Percentiles rank a stretch among this genome's conserved stretches.
Conservation (phyloP, 1,140 invertebrate species). For the Cydia splendana region DNA sequence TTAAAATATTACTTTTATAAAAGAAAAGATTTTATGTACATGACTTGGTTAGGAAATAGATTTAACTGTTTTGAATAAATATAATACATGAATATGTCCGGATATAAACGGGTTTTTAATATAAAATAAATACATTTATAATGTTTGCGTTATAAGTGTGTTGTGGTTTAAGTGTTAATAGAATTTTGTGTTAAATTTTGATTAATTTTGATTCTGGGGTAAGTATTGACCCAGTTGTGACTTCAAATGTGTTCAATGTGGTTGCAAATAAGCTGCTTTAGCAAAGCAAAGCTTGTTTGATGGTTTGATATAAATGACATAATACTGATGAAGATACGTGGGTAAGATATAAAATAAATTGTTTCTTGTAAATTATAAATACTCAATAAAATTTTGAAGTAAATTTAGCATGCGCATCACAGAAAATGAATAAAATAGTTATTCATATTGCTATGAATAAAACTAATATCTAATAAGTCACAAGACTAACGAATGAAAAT, state of each 20-base stretch:
- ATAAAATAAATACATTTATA: conserved; percentile 33
- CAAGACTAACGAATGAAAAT: neutral
- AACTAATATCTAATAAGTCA: conserved; percentile 4
- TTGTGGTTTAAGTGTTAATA: conserved; percentile 41
- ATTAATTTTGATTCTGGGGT: neutral
- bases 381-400: conserved; percentile 31
- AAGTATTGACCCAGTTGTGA: neutral
- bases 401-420: neutral
- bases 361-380: conserved; percentile 47
- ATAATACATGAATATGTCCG: conserved; percentile 47
- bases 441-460: neutral
- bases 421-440: conserved; percentile 10
- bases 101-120: conserved; percentile 61
- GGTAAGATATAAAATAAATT: conserved; percentile 49
- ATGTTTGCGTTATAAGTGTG: conserved; percentile 44
- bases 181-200: conserved; percentile 40
- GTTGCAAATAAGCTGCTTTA: conserved; percentile 28
- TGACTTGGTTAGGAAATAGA: neutral
- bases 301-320: conserved; percentile 5
- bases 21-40: conserved; percentile 24
- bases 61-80: conserved; percentile 40
- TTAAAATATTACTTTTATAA: conserved; percentile 33
- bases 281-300: conserved; percentile 29
- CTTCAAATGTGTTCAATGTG: conserved; percentile 2
- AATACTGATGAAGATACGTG: neutral